These are phyloP conservation scores for Heliconius hermathena DNA, from an alignment of 1,140 invertebrate species.

Conservation along the genomic window DNA sequence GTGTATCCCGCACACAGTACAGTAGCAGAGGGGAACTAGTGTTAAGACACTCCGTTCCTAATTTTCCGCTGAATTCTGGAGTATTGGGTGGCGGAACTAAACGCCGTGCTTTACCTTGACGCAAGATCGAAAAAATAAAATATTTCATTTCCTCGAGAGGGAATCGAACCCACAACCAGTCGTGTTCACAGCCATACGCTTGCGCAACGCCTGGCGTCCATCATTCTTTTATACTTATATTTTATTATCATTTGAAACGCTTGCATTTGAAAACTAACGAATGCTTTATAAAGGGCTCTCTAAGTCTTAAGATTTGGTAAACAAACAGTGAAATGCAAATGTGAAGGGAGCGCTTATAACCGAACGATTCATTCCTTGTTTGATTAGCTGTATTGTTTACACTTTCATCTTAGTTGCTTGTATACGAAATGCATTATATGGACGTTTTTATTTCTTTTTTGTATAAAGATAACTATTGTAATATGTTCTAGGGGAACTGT, in stretches of 20 bases:
- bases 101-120: too few species aligned
- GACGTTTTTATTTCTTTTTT: conserved; percentile 18
- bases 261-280: background rate
- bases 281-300: conserved; percentile 1
- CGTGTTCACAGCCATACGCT: too few species aligned
- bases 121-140: too few species aligned
- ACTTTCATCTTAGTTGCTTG: conserved; percentile 27
- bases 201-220: background rate
- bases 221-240: background rate
- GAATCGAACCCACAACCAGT: too few species aligned
- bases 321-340: conserved; percentile 32
- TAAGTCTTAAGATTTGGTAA: conserved; percentile 23
- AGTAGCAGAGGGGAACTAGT: too few species aligned
- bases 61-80: too few species aligned
- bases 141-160: too few species aligned
- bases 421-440: conserved; percentile 9
- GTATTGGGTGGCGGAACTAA: too few species aligned
- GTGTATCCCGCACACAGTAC: too few species aligned
- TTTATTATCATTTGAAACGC: background rate
- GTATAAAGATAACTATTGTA: background rate
- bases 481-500: background rate
- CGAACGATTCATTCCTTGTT: conserved; percentile 33
- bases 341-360: conserved; percentile 28
- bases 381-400: conserved; percentile 33
- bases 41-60: too few species aligned